Evolutionary conservation across 2,888 invertebrate species (phyloP).

Genomic region (Unio pictorum): DNA sequence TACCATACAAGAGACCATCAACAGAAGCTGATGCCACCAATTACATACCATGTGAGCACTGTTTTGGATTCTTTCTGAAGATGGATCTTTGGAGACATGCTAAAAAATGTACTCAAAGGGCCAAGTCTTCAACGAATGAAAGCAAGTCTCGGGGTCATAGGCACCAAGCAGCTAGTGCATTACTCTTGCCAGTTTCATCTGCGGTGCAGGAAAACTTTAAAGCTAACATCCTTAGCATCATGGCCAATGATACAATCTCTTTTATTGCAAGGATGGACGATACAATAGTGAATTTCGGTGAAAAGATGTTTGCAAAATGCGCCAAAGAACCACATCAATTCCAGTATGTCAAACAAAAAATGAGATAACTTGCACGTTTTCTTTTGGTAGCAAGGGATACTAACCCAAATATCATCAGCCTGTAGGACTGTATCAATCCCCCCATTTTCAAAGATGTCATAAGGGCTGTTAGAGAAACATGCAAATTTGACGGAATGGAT

Average conservation of each 20-base stretch:
- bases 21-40: neutral
- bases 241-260: too few relatives aligned
- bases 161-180: too few relatives aligned
- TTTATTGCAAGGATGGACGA: too few relatives aligned
- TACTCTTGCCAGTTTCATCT: too few relatives aligned
- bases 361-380: constrained; percentile 14
- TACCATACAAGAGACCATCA: constrained; percentile 8
- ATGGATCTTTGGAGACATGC: constrained; percentile 2
- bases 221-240: too few relatives aligned
- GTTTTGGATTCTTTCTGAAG: neutral
- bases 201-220: too few relatives aligned
- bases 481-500: constrained; percentile 2
- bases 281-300: constrained; percentile 4
- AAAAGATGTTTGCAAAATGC: constrained; percentile 11
- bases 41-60: neutral
- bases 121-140: too few relatives aligned
- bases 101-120: neutral
- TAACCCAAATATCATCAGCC: neutral
- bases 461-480: constrained; percentile 2
- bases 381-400: constrained; percentile 1
- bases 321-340: constrained; percentile 6
- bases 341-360: constrained; percentile 11
- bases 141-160: too few relatives aligned
- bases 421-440: constrained; percentile 11
- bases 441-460: neutral